Evolutionary conservation across 1,140 invertebrate species (phyloP).

Genomic region (Cheumatopsyche charites): DNA sequence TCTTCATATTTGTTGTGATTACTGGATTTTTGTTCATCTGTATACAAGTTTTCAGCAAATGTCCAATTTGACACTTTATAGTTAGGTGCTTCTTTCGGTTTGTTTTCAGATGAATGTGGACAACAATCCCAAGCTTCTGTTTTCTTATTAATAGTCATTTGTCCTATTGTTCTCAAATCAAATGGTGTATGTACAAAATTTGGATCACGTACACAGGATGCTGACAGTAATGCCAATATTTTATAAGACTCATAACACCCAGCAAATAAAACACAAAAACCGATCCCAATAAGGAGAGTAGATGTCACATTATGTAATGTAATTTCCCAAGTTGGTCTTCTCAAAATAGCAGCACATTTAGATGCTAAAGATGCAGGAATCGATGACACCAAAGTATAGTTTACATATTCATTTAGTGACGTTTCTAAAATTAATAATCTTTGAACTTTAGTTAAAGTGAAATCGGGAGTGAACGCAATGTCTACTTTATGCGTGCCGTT

Average conservation of each 20-base stretch:
- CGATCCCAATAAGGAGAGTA: conserved; percentile 50
- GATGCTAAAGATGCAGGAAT: conserved; percentile 78
- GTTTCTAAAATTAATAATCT: conserved; percentile 67
- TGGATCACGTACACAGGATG: conserved; percentile 37
- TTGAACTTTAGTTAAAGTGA: conserved; percentile 81
- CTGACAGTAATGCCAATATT: conserved; percentile 41
- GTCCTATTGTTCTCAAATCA: conserved; percentile 41
- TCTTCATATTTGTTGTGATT: conserved; percentile 43
- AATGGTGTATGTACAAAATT: conserved; percentile 37
- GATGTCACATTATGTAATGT: conserved; percentile 64
- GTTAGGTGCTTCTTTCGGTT: conserved; percentile 38
- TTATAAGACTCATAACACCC: conserved; percentile 47
- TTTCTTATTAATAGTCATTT: conserved; percentile 44
- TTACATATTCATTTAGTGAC: conserved; percentile 65
- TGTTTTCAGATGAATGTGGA: conserved; percentile 30
- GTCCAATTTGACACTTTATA: conserved; percentile 43
- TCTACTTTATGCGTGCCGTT: conserved; percentile 87
- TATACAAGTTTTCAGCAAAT: conserved; percentile 36
- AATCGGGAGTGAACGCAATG: conserved; percentile 92
- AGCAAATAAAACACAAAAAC: conserved; percentile 42
- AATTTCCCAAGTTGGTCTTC: conserved; percentile 81
- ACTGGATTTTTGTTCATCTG: conserved; percentile 36
- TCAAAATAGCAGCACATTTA: conserved; percentile 72
- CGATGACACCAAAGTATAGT: conserved; percentile 80
- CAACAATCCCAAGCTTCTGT: conserved; percentile 42